These are phyloP conservation scores for Notamacropus eugenii DNA, from an alignment of 2,797 vertebrate species.

Conservation along the genomic window DNA sequence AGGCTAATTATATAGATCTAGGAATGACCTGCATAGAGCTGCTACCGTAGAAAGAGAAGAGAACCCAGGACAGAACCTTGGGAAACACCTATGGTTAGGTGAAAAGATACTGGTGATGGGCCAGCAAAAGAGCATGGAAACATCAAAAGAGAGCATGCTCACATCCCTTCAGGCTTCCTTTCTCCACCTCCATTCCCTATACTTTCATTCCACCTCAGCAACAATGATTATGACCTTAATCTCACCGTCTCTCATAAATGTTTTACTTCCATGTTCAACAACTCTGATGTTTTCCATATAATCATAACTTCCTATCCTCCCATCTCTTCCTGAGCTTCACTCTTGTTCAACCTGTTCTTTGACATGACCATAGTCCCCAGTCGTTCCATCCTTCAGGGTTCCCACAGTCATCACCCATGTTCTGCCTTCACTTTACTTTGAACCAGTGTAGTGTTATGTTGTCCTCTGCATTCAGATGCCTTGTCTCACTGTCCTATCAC, in stretches of 20 bases:
- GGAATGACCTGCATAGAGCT: neutral
- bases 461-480: neutral
- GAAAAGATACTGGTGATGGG: neutral
- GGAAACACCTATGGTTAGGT: neutral
- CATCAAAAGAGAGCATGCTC: neutral
- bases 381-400: neutral
- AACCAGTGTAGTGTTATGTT: neutral
- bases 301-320: neutral
- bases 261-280: neutral
- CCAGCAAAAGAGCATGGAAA: neutral
- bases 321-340: neutral
- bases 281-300: neutral
- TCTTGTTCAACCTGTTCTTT: neutral
- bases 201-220: neutral
- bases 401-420: neutral
- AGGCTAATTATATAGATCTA: neutral
- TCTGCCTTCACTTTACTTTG: neutral
- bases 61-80: neutral
- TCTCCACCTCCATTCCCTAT: neutral
- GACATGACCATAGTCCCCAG: neutral
- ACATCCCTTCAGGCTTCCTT: neutral
- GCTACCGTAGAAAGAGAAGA: neutral
- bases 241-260: neutral
- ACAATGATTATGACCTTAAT: neutral
- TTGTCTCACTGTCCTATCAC: neutral